Conservation (phyloP, 1,140 invertebrate genomes). For the Drosophila sturtevanti region DNA sequence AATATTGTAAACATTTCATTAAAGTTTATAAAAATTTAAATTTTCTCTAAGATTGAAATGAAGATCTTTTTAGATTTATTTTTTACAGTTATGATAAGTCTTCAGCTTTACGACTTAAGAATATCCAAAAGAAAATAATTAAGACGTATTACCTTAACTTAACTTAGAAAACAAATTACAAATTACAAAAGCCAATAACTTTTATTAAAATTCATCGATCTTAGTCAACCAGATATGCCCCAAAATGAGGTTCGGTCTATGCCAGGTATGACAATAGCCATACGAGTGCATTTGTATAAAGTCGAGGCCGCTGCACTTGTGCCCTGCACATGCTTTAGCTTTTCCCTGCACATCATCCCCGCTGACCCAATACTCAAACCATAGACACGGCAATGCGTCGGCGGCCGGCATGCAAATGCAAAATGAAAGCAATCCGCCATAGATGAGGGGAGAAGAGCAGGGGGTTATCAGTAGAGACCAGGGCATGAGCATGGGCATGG, state of each 20-base stretch:
- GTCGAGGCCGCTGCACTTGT: conserved; percentile 75
- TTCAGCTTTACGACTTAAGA: no score
- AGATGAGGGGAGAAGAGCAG: neutral
- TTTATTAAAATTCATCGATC: neutral
- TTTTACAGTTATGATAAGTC: no score
- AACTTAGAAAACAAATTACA: no score
- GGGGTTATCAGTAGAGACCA: neutral
- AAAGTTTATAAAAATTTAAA: no score
- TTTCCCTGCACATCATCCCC: conserved; percentile 2
- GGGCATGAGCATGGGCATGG: neutral
- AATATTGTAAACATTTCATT: no score
- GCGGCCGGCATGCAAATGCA: conserved; percentile 68
- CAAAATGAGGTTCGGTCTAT: neutral
- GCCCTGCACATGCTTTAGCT: conserved; percentile 35
- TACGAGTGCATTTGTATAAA: conserved; percentile 70
- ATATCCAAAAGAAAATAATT: neutral
- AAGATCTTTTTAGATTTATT: no score
- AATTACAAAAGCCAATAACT: no score
- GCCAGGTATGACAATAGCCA: conserved; percentile 50
- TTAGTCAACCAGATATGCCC: conserved; percentile 5
- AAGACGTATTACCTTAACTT: no score
- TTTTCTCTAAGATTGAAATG: no score
- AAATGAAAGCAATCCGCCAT: conserved; percentile 55
- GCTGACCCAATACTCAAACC: conserved; percentile 9
- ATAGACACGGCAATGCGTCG: conserved; percentile 48